phyloP scores from a whole-genome alignment of 2,113 vertebrate species.

The Actenoides lindsayi region DNA sequence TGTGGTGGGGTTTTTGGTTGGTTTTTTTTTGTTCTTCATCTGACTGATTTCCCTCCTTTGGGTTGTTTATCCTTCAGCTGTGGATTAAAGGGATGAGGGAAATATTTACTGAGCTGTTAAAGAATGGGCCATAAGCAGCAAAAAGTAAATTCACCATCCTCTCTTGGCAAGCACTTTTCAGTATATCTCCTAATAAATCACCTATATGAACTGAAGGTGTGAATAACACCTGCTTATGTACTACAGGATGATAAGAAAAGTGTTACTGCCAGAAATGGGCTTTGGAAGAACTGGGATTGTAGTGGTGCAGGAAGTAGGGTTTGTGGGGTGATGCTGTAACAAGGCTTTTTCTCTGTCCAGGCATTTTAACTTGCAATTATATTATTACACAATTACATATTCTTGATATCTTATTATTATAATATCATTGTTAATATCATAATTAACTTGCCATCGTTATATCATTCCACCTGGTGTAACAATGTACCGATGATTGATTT shows the following conservation, averaged over 20 bases:
- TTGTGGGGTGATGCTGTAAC: neutral
- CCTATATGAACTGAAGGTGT: neutral
- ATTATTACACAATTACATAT: neutral
- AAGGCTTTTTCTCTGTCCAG: neutral
- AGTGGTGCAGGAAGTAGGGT: neutral
- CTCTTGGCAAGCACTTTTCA: neutral
- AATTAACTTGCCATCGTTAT: neutral
- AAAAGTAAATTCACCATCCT: constrained; percentile 19
- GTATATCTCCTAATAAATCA: neutral
- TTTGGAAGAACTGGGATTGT: neutral
- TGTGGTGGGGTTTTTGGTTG: neutral
- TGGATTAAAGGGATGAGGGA: constrained; percentile 17
- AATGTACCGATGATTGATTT: neutral
- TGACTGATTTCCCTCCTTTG: constrained; percentile 45
- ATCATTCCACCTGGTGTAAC: neutral
- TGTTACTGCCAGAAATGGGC: neutral
- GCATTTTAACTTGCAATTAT: neutral
- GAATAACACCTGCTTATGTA: neutral
- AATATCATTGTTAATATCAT: neutral
- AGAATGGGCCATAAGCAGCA: constrained; percentile 9
- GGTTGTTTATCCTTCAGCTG: constrained; percentile 35
- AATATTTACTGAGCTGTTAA: constrained; percentile 43
- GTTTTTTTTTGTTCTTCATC: neutral
- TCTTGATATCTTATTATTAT: neutral
- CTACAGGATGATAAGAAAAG: neutral